Evolutionary conservation across 1,140 invertebrate species (phyloP).

Genomic region (Probaryconus sp.): DNA sequence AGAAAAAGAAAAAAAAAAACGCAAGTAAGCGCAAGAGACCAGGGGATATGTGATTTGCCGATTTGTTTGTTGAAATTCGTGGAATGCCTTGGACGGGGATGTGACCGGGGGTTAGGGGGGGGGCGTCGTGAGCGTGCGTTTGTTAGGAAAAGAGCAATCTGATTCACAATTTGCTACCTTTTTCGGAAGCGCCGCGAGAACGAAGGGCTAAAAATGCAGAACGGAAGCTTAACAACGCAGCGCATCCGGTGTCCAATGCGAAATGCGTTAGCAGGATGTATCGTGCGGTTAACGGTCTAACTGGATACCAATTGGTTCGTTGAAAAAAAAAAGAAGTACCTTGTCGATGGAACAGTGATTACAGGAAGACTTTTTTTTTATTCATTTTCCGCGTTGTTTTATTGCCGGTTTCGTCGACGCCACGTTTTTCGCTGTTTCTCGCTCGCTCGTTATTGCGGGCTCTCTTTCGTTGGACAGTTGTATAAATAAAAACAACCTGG

Average conservation of each 20-base stretch:
- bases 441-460: constrained; percentile 22
- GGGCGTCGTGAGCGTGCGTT: not conserved
- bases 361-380: constrained; percentile 54
- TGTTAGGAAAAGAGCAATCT: constrained; percentile 45
- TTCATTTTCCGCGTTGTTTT: constrained; percentile 47
- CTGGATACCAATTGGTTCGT: constrained; percentile 53
- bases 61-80: constrained; percentile 21
- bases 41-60: too few relatives aligned
- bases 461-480: constrained; percentile 7
- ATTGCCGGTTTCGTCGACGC: constrained; percentile 30
- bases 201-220: constrained; percentile 52
- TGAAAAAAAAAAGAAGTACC: constrained; percentile 35
- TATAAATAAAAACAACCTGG: constrained; percentile 25
- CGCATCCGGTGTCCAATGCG: constrained; percentile 70
- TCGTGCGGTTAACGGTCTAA: constrained; percentile 72
- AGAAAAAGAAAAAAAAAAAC: not conserved
- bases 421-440: constrained; percentile 30
- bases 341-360: constrained; percentile 48
- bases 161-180: constrained; percentile 48
- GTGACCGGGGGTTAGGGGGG: constrained; percentile 4
- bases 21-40: too few relatives aligned
- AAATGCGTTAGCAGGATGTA: constrained; percentile 67
- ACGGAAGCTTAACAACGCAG: constrained; percentile 67
- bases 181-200: constrained; percentile 56
- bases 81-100: not conserved